Base-by-base conservation (phyloP, 2,113 vertebrate genomes). In the Brienomyrus longianalis region DNA sequence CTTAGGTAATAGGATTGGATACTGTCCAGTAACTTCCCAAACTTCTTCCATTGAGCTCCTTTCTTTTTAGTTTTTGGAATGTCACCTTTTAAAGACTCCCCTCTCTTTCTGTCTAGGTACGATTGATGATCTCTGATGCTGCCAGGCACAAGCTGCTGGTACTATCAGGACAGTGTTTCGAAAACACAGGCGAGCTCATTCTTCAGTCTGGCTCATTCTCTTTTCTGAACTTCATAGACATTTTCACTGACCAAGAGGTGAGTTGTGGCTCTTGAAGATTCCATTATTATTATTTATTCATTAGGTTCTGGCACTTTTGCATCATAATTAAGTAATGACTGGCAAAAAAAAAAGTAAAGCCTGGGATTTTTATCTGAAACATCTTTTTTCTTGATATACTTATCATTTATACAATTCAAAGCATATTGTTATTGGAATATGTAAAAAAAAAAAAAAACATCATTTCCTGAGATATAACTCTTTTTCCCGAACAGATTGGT, bases 231-330 rank as follows among this genome's bases (percentile, higher is more conserved):
- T 99, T 99, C 94, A 99, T 99, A 90, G 98, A 99, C 93, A 99
- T 99, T 93, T 99, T 99, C 92, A 98, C 98, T 0, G 98, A 99
- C 92, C 98, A 99, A 95, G 98, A 99, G 97, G 98, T 99, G 88
- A 90, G 96, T 92, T 47, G 10, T 19, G 6, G n/a, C 17, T 43
- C 54, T 84, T 83, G 6, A 43, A 31, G 5, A 85, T 84, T 39
- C 6, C 19, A 83, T 1, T 10, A 51, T 54, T 39, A 89, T 54
- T 51, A 9, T 52, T 17, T 89, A 6, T 21, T 54, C 45, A 43
- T 43, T 56, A 15, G 45, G 10, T 23, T 27, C 83, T 50, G 48
- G 21, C 83, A 48, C 19, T 85, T 50, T 23, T 50, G 21, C n/a
- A 48, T 86, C 11, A 86, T 27, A 50, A 86, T 48, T 48, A 86